Evolutionary conservation across 2,113 vertebrate genomes (phyloP).

Genomic region (Cyprinodon tularosa): DNA sequence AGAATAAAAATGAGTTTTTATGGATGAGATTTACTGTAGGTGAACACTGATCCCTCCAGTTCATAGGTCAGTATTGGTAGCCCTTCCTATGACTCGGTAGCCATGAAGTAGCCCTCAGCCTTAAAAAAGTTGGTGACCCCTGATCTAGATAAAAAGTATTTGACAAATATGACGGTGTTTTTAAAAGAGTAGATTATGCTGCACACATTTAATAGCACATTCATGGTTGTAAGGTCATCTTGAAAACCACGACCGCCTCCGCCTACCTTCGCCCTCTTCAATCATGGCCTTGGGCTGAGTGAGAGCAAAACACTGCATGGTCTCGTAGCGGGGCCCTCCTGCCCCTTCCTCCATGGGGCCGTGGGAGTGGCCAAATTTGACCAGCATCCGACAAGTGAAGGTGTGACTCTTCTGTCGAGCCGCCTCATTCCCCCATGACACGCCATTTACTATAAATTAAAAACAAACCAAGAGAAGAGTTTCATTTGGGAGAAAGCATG

Average conservation of each 20-base stretch:
- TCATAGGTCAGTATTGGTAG: no score
- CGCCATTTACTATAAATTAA: conserved; percentile 83
- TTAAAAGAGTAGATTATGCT: neutral
- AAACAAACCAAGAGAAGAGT: conserved; percentile 31
- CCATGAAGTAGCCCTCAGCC: no score
- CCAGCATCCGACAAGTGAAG: conserved; percentile 95
- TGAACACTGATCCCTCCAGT: no score
- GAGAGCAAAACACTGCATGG: conserved; percentile 98
- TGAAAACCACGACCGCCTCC: conserved; percentile 3
- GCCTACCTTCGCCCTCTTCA: conserved; percentile 92
- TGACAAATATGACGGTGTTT: neutral
- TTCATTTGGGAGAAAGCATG: neutral
- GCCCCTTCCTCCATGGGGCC: conserved; percentile 83
- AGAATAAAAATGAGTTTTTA: no score
- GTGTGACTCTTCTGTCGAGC: conserved; percentile 96
- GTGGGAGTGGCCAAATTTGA: conserved; percentile 85
- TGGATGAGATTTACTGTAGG: no score
- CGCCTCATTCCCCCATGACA: conserved; percentile 91
- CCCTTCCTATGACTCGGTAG: no score
- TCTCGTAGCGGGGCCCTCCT: conserved; percentile 89
- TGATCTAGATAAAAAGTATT: neutral
- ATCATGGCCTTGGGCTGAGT: conserved; percentile 97
- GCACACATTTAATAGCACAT: neutral
- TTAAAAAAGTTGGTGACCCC: no score
- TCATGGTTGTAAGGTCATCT: neutral